A percentile compares a stretch with the other conserved stretches of the same genome.
Conservation (phyloP, 2,888 invertebrate genomes). For the Nipponacmea schrenckii region DNA sequence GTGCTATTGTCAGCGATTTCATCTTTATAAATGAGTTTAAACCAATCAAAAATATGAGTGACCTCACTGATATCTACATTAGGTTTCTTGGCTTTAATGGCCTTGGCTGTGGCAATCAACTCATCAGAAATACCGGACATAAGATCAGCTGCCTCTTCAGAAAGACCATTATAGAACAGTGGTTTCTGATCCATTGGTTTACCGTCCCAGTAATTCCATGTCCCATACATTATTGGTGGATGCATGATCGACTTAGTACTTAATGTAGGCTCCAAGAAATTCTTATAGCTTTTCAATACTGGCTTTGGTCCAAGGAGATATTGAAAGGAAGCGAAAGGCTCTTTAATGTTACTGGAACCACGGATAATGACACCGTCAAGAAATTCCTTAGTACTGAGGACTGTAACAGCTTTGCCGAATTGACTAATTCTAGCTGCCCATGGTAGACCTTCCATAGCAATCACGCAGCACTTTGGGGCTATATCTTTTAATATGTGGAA, state of each 20-base stretch:
- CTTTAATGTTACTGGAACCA: slow-evolving; percentile 29
- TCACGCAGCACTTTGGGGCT: slow-evolving; percentile 36
- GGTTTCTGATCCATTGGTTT: slow-evolving; percentile 42
- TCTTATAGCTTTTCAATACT: slow-evolving; percentile 35
- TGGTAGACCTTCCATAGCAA: slow-evolving; percentile 49
- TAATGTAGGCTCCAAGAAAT: slow-evolving; percentile 50
- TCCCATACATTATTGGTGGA: slow-evolving; percentile 52
- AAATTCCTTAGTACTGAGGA: slow-evolving; percentile 47
- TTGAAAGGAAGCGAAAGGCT: slow-evolving; percentile 39
- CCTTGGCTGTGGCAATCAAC: slow-evolving; percentile 43
- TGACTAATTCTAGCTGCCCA: slow-evolving; percentile 55
- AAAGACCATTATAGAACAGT: slow-evolving; percentile 55
- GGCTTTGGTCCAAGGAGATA: slow-evolving; percentile 44
- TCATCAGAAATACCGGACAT: slow-evolving; percentile 49
- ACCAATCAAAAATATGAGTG: slow-evolving; percentile 51
- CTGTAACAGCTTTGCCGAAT: slow-evolving; percentile 44
- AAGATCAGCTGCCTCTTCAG: slow-evolving; percentile 40
- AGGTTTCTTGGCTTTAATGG: slow-evolving; percentile 34
- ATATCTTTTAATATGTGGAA: slow-evolving; percentile 37
- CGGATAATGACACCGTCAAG: slow-evolving; percentile 39
- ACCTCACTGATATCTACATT: slow-evolving; percentile 44
- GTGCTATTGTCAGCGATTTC: slow-evolving; percentile 40
- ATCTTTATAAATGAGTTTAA: slow-evolving; percentile 39
- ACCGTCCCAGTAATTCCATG: slow-evolving; percentile 51
- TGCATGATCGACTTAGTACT: slow-evolving; percentile 53